Evolutionary conservation across 2,113 vertebrate genomes (phyloP).

Genomic region (Mustela lutreola): DNA sequence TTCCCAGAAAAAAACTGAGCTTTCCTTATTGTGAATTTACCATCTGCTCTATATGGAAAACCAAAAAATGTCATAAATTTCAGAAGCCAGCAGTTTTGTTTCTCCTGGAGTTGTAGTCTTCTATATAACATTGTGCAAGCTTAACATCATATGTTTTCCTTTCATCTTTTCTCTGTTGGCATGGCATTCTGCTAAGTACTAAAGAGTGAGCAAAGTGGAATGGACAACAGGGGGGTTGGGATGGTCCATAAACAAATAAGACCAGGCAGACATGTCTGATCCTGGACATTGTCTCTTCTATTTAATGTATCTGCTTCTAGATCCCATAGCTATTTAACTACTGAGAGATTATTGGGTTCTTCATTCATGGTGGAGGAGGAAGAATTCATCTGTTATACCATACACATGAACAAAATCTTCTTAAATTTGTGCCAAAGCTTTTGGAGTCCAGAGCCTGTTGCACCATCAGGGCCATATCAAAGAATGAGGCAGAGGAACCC

Average conservation of each 20-base stretch:
- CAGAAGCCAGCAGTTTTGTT: constrained; percentile 97
- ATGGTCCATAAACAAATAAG: constrained; percentile 98
- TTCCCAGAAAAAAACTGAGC: constrained; percentile 98
- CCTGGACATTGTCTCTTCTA: constrained; percentile 97
- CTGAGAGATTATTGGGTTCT: constrained; percentile 95
- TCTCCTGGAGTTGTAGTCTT: constrained; percentile 95
- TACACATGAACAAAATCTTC: constrained; percentile 81
- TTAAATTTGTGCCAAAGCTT: constrained; percentile 64
- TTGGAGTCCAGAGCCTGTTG: constrained; percentile 31
- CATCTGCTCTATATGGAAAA: constrained; percentile 91
- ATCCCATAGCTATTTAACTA: constrained; percentile 98
- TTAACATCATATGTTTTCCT: background rate
- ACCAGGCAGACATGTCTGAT: constrained; percentile 97
- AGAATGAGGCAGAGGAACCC: background rate
- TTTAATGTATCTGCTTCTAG: constrained; percentile 97
- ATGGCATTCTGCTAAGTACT: no score
- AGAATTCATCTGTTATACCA: constrained; percentile 89
- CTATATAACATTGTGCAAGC: no score
- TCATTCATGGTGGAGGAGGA: constrained; percentile 93
- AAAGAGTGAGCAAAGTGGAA: constrained; percentile 91
- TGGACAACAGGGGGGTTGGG: constrained; percentile 97
- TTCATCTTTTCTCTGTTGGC: no score
- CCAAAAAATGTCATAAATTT: constrained; percentile 98
- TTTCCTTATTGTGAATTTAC: constrained; percentile 94
- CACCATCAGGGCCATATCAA: constrained; percentile 57